Base-by-base conservation (phyloP, 2,113 vertebrate genomes). In the Entosphenus tridentatus region DNA sequence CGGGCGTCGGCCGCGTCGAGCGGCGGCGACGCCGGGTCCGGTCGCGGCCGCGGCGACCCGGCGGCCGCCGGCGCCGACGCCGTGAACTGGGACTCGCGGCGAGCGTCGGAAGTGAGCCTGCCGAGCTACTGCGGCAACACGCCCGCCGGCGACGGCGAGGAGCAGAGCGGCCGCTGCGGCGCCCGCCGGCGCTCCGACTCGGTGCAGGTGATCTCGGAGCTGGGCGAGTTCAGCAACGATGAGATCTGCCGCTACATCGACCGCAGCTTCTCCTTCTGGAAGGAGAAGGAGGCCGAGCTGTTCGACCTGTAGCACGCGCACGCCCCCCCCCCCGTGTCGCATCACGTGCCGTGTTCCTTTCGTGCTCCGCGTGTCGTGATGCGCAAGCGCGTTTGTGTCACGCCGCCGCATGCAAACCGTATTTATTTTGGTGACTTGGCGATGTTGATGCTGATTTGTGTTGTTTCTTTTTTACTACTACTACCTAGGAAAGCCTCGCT, bases 241-340 rank as follows among this genome's bases (percentile, higher is more conserved):
- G 88, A 93, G 58, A 86, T 96, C 73, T 95, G 89, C 73, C 80
- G 83, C 72, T 96, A 92, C 74, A 96, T 96, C 3, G 89, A 96
- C 72, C 82, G 87, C 21, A 98, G 92, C 76, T 98, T 98, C 79
- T 87, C 89, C 69, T 97, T 96, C 76, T 96, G 93, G 90, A 96
- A 96, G 77, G 87, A 92, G 80, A 92, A 88, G 73, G 91, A 96
- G 75, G 85, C 86, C 0, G 87, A 92, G 72, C 78, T 95, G 73
- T 90, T 88, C 67, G 85, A 91, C 75, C 85, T 86, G n/a, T 65
- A 65, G 21, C 62, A 9, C n/a, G 62, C 39, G 39, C 39, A 39
- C 39, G 39, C 39, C 39, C 39, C 39, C 39, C 39, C 39, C 39
- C 39, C 39, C 39, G 39, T 39, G 39, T 39, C 39, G 5, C 39